Percentiles rank a stretch among this genome's conserved stretches.
Evolutionary conservation across 2,113 vertebrate species (phyloP).

Genomic region (Ceratotherium simum): DNA sequence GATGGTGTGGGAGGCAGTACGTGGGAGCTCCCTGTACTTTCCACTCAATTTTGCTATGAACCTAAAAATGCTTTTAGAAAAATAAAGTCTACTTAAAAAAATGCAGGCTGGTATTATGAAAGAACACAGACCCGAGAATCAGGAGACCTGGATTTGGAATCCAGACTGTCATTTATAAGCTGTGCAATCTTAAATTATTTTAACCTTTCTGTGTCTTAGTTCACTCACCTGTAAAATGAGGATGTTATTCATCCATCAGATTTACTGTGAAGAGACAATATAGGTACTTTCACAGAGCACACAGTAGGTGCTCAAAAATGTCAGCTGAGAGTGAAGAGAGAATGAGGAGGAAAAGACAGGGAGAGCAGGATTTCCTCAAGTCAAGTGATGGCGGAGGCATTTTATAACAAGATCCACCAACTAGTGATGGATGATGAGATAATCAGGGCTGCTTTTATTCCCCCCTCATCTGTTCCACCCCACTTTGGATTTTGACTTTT

Average conservation of each 20-base stretch:
- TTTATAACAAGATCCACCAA: conserved; percentile 9
- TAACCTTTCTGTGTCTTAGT: not conserved
- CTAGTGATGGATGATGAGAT: not conserved
- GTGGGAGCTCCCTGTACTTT: not conserved
- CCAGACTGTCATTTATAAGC: not conserved
- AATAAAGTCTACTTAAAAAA: conserved; percentile 26
- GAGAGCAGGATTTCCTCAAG: not conserved
- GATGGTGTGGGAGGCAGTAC: not conserved
- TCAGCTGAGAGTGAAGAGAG: not conserved
- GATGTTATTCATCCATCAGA: not conserved
- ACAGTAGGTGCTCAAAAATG: not conserved
- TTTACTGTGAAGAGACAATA: conserved; percentile 31
- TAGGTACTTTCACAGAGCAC: not conserved
- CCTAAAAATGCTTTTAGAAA: conserved; percentile 1
- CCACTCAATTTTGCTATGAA: not conserved
- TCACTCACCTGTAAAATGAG: conserved; percentile 41
- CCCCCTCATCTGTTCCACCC: not conserved
- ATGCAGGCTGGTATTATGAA: not conserved
- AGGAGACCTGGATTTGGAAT: not conserved
- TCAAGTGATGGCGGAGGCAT: not conserved
- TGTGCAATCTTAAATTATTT: conserved; percentile 27
- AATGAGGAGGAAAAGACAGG: not conserved
- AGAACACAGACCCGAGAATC: not conserved
- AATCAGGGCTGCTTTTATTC: not conserved
- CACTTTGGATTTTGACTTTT: conserved; percentile 21